A percentile compares a stretch with the other conserved stretches of the same genome.
Evolutionary conservation across 1,140 invertebrate species (phyloP).

Genomic region (Heterodera carotae): DNA sequence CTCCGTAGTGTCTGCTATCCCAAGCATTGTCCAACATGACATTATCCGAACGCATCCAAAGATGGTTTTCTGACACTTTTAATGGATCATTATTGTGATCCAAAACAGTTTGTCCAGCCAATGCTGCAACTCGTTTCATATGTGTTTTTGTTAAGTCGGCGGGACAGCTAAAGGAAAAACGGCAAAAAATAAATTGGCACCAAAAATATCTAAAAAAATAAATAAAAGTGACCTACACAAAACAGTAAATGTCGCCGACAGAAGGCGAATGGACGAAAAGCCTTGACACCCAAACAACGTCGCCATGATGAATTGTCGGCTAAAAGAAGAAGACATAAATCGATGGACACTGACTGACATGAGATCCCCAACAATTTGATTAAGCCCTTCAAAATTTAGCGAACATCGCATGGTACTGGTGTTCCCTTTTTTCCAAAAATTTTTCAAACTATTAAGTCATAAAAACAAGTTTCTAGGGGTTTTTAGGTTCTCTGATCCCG

Average conservation of each 20-base stretch:
- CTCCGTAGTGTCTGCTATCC: conserved; percentile 45
- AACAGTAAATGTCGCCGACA: conserved; percentile 34
- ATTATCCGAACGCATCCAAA: conserved; percentile 47
- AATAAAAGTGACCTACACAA: conserved; percentile 40
- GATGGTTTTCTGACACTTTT: conserved; percentile 28
- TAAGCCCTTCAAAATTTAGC: too few species aligned
- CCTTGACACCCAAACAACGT: conserved; percentile 37
- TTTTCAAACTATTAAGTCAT: too few species aligned
- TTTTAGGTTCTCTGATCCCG: too few species aligned
- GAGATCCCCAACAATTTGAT: too few species aligned
- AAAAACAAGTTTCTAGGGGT: too few species aligned
- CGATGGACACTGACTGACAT: too few species aligned
- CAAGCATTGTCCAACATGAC: background rate
- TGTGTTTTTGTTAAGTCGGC: conserved; percentile 37
- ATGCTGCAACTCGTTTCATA: conserved; percentile 34
- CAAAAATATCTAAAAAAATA: background rate
- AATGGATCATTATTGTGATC: conserved; percentile 4
- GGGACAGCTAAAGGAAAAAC: conserved; percentile 27
- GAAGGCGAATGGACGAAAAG: conserved; percentile 10
- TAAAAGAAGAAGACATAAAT: too few species aligned
- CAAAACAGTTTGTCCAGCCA: conserved; percentile 28
- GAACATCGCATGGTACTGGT: background rate
- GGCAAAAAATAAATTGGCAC: background rate
- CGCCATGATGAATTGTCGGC: conserved; percentile 19
- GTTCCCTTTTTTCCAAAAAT: too few species aligned